Evolutionary conservation across 2,888 invertebrate species (phyloP).

Genomic region (Diarsia dahlii): DNA sequence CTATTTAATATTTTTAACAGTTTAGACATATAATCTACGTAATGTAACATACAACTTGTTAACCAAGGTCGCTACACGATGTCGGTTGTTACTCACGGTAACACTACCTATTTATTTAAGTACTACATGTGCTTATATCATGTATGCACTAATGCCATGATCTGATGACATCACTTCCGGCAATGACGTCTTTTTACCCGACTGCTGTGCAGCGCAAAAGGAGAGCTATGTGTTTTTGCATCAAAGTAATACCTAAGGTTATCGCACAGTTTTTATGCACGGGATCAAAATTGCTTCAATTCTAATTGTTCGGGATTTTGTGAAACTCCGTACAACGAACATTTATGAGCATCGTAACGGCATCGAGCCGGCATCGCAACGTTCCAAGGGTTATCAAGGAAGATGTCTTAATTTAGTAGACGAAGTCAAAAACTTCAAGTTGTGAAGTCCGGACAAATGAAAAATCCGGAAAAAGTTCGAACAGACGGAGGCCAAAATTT

Average conservation of each 20-base stretch:
- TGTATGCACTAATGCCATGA: conserved; percentile 1
- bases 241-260: not conserved
- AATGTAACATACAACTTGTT: conserved; percentile 1
- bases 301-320: not conserved
- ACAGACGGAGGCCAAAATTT: not conserved
- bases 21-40: not conserved
- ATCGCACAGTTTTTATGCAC: not conserved
- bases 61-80: conserved; percentile 21
- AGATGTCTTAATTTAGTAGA: not conserved
- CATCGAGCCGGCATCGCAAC: too few species aligned
- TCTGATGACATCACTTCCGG: not conserved
- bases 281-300: not conserved
- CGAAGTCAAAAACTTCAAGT: not conserved
- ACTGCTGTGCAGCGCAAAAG: too few species aligned
- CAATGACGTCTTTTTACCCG: not conserved
- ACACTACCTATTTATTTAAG: not conserved
- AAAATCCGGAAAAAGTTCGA: not conserved
- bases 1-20: not conserved
- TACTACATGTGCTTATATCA: not conserved
- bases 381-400: not conserved
- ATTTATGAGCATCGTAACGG: not conserved
- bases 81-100: conserved; percentile 7
- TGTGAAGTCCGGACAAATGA: not conserved
- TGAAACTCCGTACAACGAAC: too few species aligned
- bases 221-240: too few species aligned